phyloP scores from a whole-genome alignment of 1,140 invertebrate species.

The Ostrea denselamellosa region DNA sequence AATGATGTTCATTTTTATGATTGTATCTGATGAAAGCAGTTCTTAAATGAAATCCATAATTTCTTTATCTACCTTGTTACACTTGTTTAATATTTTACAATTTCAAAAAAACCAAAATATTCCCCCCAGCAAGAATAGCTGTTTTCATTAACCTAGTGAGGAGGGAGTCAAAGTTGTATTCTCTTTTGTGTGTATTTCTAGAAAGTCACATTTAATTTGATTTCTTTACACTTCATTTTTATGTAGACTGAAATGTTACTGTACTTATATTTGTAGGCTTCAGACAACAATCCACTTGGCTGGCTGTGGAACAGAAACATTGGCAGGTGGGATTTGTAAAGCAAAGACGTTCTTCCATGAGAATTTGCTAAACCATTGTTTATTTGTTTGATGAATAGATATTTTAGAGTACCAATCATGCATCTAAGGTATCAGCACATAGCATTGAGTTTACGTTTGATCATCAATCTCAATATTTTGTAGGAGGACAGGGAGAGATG shows the following conservation, averaged over 20 bases:
- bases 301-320: conserved; percentile 46
- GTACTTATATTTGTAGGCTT: background rate
- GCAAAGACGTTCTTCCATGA: background rate
- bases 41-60: no score
- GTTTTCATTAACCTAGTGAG: no score
- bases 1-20: no score
- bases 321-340: conserved; percentile 36
- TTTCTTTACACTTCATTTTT: no score
- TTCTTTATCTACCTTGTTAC: no score
- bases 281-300: conserved; percentile 34
- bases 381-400: background rate
- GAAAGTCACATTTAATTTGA: no score
- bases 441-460: background rate
- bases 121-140: no score
- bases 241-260: background rate
- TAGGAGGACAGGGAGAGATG: conserved; percentile 62
- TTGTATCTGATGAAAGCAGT: no score
- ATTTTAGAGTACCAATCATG: background rate
- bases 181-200: no score
- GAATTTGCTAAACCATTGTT: background rate
- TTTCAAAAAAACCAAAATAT: no score
- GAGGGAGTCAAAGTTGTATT: no score
- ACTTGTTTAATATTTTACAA: no score
- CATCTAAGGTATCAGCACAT: background rate
- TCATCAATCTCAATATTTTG: background rate